A percentile compares a stretch with the other conserved stretches of the same genome.
Conservation (phyloP, 1,140 invertebrate genomes). For the Drosophila murphyi region DNA sequence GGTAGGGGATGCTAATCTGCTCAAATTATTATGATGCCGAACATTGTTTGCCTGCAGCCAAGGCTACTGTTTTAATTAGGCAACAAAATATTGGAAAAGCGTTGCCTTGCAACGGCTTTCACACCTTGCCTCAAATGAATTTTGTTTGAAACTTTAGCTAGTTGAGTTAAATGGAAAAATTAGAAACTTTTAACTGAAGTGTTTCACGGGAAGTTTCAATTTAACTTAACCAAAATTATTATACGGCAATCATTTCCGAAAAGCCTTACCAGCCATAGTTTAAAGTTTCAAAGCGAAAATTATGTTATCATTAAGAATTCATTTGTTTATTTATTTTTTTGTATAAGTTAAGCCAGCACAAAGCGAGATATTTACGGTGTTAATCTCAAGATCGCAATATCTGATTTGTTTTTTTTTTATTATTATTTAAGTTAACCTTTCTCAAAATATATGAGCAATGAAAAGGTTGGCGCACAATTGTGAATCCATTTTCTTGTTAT, state of each 20-base stretch:
- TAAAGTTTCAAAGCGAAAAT: neutral
- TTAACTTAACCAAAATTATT: neutral
- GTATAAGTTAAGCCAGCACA: neutral
- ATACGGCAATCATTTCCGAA: neutral
- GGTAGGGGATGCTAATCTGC: neutral
- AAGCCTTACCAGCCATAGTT: neutral
- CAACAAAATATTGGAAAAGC: neutral
- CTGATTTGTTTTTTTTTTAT: neutral
- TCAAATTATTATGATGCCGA: neutral
- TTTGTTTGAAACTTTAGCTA: neutral
- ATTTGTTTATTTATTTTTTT: neutral
- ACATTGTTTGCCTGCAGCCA: neutral
- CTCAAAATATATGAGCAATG: neutral
- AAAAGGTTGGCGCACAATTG: slow-evolving; percentile 2
- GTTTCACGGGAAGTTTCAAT: no score
- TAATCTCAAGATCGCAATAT: neutral
- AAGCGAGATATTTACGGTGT: neutral
- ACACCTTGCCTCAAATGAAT: neutral
- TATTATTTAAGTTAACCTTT: neutral
- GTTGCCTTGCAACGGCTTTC: neutral
- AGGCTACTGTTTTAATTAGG: neutral
- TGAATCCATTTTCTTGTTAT: neutral
- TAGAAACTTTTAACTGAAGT: neutral
- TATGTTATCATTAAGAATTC: neutral
- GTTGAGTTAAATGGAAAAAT: neutral